Percentiles rank a stretch among this genome's conserved stretches.
phyloP scores from a whole-genome alignment of 2,113 vertebrate species.

The Condylura cristata region DNA sequence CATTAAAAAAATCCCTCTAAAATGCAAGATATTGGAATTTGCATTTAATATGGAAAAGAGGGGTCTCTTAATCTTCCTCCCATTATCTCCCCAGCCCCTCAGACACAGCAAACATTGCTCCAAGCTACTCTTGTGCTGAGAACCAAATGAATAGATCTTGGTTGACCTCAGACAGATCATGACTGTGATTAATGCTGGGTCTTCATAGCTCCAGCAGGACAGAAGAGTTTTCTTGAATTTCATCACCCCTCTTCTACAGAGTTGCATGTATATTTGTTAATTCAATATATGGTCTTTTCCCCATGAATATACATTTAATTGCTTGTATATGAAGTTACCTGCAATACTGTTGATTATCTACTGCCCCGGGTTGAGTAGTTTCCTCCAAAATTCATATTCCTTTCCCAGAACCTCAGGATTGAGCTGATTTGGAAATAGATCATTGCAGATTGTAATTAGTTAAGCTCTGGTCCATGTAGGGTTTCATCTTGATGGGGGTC shows the following conservation, averaged over 20 bases:
- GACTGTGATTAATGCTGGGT: not conserved
- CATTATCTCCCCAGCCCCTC: not conserved
- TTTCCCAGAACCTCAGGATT: not conserved
- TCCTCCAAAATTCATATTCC: not conserved
- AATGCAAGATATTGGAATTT: not conserved
- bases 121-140: not conserved
- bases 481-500: not conserved
- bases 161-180: not conserved
- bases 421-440: not conserved
- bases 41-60: not conserved
- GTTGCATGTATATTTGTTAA: not conserved
- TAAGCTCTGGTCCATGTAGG: not conserved
- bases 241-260: not conserved
- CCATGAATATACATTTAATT: not conserved
- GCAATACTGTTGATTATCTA: not conserved
- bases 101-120: not conserved
- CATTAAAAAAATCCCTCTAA: no score
- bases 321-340: not conserved
- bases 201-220: not conserved
- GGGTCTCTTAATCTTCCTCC: not conserved
- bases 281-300: not conserved
- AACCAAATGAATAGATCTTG: not conserved
- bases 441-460: not conserved
- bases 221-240: not conserved
- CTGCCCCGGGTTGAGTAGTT: not conserved